These are phyloP conservation scores for Crocidura indochinensis DNA, from an alignment of 2,797 vertebrate genomes.

Conservation along the genomic window DNA sequence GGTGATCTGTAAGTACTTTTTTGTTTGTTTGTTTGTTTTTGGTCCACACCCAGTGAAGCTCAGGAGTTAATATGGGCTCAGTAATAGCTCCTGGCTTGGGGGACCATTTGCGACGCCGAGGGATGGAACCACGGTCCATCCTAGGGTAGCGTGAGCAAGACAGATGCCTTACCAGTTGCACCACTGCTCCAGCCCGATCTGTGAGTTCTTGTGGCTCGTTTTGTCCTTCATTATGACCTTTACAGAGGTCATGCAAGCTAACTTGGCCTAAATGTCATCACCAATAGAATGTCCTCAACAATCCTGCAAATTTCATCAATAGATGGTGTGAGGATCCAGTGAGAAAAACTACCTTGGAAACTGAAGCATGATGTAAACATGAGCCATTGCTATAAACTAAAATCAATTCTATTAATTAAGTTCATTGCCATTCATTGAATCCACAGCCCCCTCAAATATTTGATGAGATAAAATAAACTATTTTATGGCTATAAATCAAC, in stretches of 20 bases:
- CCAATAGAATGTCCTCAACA: background rate
- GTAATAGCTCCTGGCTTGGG: no score
- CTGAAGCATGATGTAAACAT: conserved; percentile 29
- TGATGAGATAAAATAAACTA: conserved; percentile 64
- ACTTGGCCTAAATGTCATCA: background rate
- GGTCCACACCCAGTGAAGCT: no score
- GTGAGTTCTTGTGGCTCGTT: background rate
- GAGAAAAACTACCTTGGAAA: conserved; percentile 18
- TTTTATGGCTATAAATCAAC: conserved; percentile 59
- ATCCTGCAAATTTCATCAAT: background rate
- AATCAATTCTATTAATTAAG: conserved; percentile 66
- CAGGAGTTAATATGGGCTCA: no score
- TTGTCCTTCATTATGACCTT: conserved; percentile 12
- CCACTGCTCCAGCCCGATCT: background rate
- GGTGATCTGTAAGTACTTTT: background rate
- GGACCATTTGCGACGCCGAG: no score
- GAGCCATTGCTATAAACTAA: conserved; percentile 66
- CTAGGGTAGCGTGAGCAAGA: no score
- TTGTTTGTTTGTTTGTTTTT: no score
- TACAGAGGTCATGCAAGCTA: background rate
- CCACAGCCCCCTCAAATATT: conserved; percentile 42
- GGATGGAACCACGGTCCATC: no score
- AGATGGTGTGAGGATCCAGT: background rate
- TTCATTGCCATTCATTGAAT: conserved; percentile 62
- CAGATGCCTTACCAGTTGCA: no score